A percentile compares a stretch with the other conserved stretches of the same genome.
Conservation (phyloP, 2,797 vertebrate species). For the Pseudomugil gertrudae region DNA sequence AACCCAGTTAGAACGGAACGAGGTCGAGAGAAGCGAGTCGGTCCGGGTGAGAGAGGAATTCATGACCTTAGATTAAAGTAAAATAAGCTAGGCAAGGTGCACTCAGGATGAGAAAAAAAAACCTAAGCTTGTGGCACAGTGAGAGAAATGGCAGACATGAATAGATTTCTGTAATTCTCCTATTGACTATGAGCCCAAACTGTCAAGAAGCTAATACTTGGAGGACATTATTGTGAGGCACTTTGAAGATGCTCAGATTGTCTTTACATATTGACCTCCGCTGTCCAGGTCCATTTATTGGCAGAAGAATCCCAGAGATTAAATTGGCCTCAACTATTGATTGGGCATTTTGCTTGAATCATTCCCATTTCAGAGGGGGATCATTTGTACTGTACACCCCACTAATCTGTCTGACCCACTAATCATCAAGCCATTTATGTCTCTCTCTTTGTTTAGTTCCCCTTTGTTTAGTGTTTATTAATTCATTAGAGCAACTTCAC, state of each 20-base stretch:
- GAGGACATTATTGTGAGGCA: constrained; percentile 54
- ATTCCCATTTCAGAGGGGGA: constrained; percentile 71
- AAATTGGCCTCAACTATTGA: constrained; percentile 76
- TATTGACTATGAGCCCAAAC: constrained; percentile 54
- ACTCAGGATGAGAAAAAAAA: constrained; percentile 21
- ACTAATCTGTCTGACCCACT: constrained; percentile 78
- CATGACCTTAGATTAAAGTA: constrained; percentile 27
- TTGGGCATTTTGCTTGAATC: constrained; percentile 73
- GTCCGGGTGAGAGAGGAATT: constrained; percentile 32
- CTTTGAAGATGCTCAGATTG: constrained; percentile 73
- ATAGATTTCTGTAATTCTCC: constrained; percentile 65
- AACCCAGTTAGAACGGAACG: not conserved
- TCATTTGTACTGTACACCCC: constrained; percentile 72
- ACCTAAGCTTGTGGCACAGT: constrained; percentile 36
- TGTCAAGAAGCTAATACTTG: constrained; percentile 52
- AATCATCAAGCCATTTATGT: constrained; percentile 74
- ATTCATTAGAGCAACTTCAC: constrained; percentile 76
- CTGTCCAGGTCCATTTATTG: constrained; percentile 69
- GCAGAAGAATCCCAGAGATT: constrained; percentile 77
- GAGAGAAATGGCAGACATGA: constrained; percentile 38
- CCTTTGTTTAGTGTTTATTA: constrained; percentile 78
- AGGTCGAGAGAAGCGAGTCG: constrained; percentile 6
- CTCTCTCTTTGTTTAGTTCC: constrained; percentile 72
- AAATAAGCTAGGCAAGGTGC: not conserved
- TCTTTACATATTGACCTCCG: constrained; percentile 74